phyloP scores from a whole-genome alignment of 2,888 invertebrate species.

The Cepaea hortensis region DNA sequence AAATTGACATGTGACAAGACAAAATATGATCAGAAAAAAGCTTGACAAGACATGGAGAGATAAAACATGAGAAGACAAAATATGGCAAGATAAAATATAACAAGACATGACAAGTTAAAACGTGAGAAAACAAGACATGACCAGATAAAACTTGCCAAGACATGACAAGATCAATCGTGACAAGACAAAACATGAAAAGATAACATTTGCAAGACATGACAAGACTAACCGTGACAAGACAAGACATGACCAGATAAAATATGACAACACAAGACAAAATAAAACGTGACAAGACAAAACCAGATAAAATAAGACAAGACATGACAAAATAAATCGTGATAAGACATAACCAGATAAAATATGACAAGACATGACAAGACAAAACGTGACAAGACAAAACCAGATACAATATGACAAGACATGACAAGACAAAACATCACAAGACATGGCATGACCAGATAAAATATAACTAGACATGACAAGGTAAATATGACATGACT shows the following conservation, averaged over 20 bases:
- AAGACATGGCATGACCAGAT: neutral
- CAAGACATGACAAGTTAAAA: neutral
- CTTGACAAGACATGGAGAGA: neutral
- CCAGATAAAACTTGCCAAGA: neutral
- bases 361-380: neutral
- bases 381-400: neutral
- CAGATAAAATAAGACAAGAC: neutral
- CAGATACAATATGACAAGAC: neutral
- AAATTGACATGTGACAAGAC: neutral
- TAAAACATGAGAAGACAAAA: neutral
- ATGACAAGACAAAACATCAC: neutral
- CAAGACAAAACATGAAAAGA: neutral
- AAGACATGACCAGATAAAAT: neutral
- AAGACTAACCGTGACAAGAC: neutral
- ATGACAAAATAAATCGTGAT: neutral
- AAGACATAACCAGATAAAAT: neutral
- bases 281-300: neutral
- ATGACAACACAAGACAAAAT: neutral
- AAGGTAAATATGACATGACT: neutral
- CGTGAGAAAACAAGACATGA: neutral
- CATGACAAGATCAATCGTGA: neutral
- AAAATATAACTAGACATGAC: neutral
- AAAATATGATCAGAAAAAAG: neutral
- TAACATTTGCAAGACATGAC: neutral
- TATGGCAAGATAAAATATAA: neutral